Evolutionary conservation across 2,113 vertebrate genomes (phyloP), one percentile per base, ranked within the genome.

Genomic region (Lophotis ruficrista): DNA sequence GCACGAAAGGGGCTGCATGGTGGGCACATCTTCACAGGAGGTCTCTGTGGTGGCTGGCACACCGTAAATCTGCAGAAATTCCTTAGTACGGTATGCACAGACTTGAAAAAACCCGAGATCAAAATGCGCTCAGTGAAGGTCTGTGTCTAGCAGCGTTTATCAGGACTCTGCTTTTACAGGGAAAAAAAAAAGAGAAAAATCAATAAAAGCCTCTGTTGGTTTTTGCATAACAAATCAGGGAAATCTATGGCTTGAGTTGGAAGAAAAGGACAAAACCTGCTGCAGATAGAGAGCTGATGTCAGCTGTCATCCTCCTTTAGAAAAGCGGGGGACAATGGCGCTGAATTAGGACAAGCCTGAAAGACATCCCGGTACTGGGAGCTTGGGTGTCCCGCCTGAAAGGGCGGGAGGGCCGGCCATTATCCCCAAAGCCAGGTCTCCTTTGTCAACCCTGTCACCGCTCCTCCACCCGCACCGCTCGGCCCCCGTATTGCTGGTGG

Each of bases 361-460:
- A 94, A 95, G 95, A 87, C 94, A 90, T 77, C 82, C 60, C 6
- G 1, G 75, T 14, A 17, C 75, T 22, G 58, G 86, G 92, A 73
- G 87, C 73, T 81, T 93, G 92, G 78, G 93, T 94, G 94, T 93
- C 94, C 91, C 30, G 20, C 27, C 50, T 94, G 80, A 78, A 93
- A 75, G 77, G 87, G 76, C 54, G 7, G 0, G 50, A 89, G 91
- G 76, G 56, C 60, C 15, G 5, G 77, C 33, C 65, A 85, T 94
- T 83, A 58, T 89, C 88, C 25, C 41, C 82, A 37, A 66, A 95
- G 90, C 30, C 64, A 95, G 83, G 95, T 48, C 58, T 51, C 70
- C 66, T 96, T 96, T 96, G 92, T 92, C 8, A 41, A 43, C 65
- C 69, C 79, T 92, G 94, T 96, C 95, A 93, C 57, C 93, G 69